Conservation (phyloP, 2,797 vertebrate genomes). For the Distichodus sexfasciatus region DNA sequence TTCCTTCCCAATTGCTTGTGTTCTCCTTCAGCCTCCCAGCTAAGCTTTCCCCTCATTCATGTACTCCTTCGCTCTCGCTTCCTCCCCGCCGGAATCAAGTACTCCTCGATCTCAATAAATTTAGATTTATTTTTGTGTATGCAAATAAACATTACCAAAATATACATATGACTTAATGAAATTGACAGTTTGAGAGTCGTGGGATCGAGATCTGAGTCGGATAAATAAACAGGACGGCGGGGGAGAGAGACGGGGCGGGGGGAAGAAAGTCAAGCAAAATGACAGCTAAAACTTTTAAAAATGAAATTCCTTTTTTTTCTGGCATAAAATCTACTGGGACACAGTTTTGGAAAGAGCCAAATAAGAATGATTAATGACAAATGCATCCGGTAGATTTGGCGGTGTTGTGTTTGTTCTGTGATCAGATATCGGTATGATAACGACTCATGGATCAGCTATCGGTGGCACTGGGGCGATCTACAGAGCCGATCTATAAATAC, state of each 20-base stretch:
- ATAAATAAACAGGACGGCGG: constrained; percentile 55
- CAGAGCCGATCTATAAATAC: no score
- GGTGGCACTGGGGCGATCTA: no score
- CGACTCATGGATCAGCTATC: no score
- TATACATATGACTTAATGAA: constrained; percentile 51
- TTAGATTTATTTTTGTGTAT: constrained; percentile 66
- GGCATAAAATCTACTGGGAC: no score
- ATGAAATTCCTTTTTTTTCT: no score
- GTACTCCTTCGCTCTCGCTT: constrained; percentile 1
- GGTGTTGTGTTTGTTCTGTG: no score
- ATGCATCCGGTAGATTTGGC: no score
- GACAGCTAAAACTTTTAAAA: not conserved
- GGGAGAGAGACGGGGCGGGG: constrained; percentile 24
- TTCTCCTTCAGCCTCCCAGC: constrained; percentile 50
- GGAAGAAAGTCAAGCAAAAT: constrained; percentile 40
- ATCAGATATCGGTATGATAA: no score
- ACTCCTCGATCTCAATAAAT: constrained; percentile 58
- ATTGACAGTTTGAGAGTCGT: constrained; percentile 58
- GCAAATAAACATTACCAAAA: constrained; percentile 65
- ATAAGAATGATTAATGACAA: no score
- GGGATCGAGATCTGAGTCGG: constrained; percentile 35
- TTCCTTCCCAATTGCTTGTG: constrained; percentile 51
- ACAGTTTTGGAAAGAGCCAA: no score
- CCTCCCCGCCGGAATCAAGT: constrained; percentile 30
- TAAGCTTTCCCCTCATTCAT: constrained; percentile 5